Evolutionary conservation across 64 coral and sea anemone genomes (phyloP), one percentile per base, ranked within the genome.

Genomic region (Catalaphyllia jardinei): DNA sequence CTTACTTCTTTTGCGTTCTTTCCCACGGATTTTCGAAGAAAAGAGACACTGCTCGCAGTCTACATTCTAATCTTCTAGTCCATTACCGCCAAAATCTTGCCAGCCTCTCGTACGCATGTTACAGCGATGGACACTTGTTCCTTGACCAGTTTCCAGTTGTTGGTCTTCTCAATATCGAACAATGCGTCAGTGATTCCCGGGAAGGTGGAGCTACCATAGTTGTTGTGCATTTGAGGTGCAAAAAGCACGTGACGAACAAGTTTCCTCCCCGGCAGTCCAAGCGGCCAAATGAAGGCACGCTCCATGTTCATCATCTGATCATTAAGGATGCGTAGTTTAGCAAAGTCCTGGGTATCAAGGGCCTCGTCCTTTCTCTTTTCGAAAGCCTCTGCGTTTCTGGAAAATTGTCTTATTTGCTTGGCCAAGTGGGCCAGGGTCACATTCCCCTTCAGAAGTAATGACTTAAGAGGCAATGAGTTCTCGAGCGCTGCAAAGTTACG

Each of bases 271-370:
- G 96, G 96, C 20, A 95, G 78, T 9, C 96, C 96, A 27, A 81
- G 87, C 4, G 96, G 76, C 52, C 88, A 94, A 24, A 98, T 87
- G 65, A 98, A 98, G 0, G 91, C 85, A 18, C 90, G 90, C 62
- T 98, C 96, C 51, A 98, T 71, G 24, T 88, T 73, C 73, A 92
- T 94, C 89, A 98, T 87, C 46, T 92, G 89, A 63, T 98, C 93
- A 77, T 98, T 98, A 22, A 98, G 31, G 8, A 83, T 91, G 62
- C 93, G 93, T 17, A 90, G 75, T 83, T 89, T 90, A 8, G 87
- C 63, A 72, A 92, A 94, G 71, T 93, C 90, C 7, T 92, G 67
- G 22, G 12, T 54, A 22, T 77, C 74, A 14, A 50, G 46, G 17
- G 82, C 29, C 20, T 29, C 16, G 38, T 60, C 71, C 61, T 91